A percentile compares a stretch with the other conserved stretches of the same genome.
phyloP scores from a whole-genome alignment of 1,140 invertebrate genomes.

The Nephotettix cincticeps region DNA sequence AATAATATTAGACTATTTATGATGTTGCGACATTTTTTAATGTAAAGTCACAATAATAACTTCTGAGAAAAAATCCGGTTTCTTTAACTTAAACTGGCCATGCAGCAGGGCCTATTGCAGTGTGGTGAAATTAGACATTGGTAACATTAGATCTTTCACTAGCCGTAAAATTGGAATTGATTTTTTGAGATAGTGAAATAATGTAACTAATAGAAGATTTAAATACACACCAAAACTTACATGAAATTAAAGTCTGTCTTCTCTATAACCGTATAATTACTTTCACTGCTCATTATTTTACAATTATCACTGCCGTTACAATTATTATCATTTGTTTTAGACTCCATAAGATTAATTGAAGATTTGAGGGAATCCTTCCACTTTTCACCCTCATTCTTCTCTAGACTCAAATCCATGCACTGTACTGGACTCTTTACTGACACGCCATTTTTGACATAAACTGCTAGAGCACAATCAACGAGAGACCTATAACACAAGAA shows the following conservation, averaged over 20 bases:
- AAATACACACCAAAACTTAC: neutral
- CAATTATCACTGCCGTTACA: too few relatives aligned
- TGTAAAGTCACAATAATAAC: neutral
- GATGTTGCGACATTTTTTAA: neutral
- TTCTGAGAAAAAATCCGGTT: neutral
- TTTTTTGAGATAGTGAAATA: too few relatives aligned
- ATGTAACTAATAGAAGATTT: too few relatives aligned
- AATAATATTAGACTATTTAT: constrained; percentile 9
- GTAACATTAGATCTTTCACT: too few relatives aligned
- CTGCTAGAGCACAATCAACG: constrained; percentile 24
- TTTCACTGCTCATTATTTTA: neutral
- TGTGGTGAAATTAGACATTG: too few relatives aligned
- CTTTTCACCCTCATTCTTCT: neutral
- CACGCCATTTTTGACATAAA: constrained; percentile 31
- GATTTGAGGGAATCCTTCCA: neutral
- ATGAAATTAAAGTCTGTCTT: constrained; percentile 23
- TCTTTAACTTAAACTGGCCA: neutral
- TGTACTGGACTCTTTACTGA: constrained; percentile 33
- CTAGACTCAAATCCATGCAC: constrained; percentile 26
- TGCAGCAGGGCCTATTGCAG: too few relatives aligned
- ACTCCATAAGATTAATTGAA: neutral
- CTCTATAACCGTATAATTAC: neutral
- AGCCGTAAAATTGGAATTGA: too few relatives aligned
- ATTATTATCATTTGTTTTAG: neutral
- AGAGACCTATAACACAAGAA: neutral